Evolutionary conservation across 2,888 invertebrate genomes (phyloP).

Genomic region (Leucoma salicis): DNA sequence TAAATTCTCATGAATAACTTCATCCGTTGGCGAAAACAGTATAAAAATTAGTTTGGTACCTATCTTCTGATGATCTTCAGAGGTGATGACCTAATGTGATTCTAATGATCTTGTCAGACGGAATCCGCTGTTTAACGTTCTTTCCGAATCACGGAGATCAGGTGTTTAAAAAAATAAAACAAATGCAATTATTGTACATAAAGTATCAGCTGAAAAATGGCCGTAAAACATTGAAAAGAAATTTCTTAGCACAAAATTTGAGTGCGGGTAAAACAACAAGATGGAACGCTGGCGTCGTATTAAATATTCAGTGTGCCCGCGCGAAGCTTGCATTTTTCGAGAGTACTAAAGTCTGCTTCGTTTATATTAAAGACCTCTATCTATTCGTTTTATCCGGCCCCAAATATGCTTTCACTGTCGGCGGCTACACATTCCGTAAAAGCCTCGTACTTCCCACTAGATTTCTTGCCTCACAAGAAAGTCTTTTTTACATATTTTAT

Average conservation of each 20-base stretch:
- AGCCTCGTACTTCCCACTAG: slow-evolving; percentile 33
- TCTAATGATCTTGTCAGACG: too few relatives aligned
- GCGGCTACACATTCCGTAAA: slow-evolving; percentile 58
- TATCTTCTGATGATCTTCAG: too few relatives aligned
- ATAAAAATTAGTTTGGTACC: too few relatives aligned
- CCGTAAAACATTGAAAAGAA: slow-evolving; percentile 15
- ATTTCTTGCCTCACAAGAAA: slow-evolving; percentile 11
- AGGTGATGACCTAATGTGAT: too few relatives aligned
- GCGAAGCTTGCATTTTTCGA: slow-evolving; percentile 75
- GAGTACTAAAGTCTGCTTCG: slow-evolving; percentile 80
- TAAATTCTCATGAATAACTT: too few relatives aligned
- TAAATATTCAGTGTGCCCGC: slow-evolving; percentile 74
- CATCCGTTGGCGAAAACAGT: too few relatives aligned
- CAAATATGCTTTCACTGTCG: slow-evolving; percentile 76
- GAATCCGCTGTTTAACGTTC: too few relatives aligned
- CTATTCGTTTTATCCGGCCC: slow-evolving; percentile 78
- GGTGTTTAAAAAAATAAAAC: too few relatives aligned
- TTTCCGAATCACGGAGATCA: too few relatives aligned
- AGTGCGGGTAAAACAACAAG: slow-evolving; percentile 34
- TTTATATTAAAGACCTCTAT: slow-evolving; percentile 82
- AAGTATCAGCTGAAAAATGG: slow-evolving; percentile 16
- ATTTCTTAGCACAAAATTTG: slow-evolving; percentile 34
- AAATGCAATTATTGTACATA: too few relatives aligned
- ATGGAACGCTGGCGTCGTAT: slow-evolving; percentile 52
- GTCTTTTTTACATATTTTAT: too few relatives aligned